A percentile compares a stretch with the other conserved stretches of the same genome.
phyloP scores from a whole-genome alignment of 2,113 vertebrate genomes.

The Marmota monax region DNA sequence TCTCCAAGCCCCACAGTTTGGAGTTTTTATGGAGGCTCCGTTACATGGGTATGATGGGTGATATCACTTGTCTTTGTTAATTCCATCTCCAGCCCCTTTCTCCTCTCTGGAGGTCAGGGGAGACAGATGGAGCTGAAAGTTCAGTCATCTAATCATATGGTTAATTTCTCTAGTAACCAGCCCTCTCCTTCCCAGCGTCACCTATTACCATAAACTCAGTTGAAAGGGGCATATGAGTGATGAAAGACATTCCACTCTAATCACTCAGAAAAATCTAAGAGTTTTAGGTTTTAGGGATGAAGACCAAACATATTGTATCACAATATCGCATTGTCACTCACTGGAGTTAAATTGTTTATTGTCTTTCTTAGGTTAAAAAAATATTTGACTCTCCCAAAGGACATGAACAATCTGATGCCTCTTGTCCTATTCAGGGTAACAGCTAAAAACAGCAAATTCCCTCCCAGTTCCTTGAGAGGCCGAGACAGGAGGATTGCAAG shows the following conservation, averaged over 20 bases:
- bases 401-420: not conserved
- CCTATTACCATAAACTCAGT: not conserved
- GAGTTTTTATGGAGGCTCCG: not conserved
- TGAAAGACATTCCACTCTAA: not conserved
- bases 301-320: not conserved
- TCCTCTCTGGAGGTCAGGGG: not conserved
- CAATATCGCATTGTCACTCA: not conserved
- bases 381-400: not conserved
- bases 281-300: not conserved
- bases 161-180: not conserved
- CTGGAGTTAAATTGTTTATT: not conserved
- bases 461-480: not conserved
- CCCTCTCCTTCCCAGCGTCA: not conserved
- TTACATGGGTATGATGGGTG: not conserved
- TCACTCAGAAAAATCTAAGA: not conserved
- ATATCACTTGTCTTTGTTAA: not conserved
- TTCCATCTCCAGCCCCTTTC: not conserved
- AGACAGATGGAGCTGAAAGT: not conserved
- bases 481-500: not conserved
- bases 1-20: not conserved
- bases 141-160: not conserved
- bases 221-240: not conserved
- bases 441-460: constrained; percentile 4
- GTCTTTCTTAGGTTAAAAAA: constrained; percentile 20
- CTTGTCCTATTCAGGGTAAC: not conserved